phyloP scores from a whole-genome alignment of 2,113 vertebrate species.

The Tyrannus savana region DNA sequence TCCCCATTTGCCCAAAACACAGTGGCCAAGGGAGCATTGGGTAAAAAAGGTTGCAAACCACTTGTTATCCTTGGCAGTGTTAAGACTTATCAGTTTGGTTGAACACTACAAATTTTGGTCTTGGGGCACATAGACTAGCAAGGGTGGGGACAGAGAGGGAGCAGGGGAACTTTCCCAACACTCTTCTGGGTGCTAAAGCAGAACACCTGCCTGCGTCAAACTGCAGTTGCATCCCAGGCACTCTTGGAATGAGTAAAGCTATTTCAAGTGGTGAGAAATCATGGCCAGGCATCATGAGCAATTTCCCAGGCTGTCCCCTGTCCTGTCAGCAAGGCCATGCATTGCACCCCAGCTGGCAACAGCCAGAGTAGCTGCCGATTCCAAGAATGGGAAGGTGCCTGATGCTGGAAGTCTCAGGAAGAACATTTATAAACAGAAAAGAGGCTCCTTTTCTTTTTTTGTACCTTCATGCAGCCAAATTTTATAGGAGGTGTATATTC shows the following conservation, averaged over 20 bases:
- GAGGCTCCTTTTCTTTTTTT: not conserved
- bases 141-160: not conserved
- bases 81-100: constrained; percentile 2
- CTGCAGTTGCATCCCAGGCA: not conserved
- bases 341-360: rapidly evolving
- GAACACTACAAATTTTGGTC: not conserved
- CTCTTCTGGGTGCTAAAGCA: not conserved
- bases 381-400: not conserved
- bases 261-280: not conserved
- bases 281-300: rapidly evolving
- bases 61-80: not conserved
- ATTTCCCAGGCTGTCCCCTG: not conserved
- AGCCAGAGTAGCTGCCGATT: not conserved
- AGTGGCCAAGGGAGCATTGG: rapidly evolving
- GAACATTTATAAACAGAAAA: not conserved
- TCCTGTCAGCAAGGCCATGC: not conserved
- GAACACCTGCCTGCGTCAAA: constrained; percentile 7
- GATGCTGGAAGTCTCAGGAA: not conserved
- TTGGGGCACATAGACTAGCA: not conserved
- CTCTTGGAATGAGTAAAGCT: not conserved
- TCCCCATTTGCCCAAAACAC: not conserved
- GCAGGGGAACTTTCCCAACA: not conserved
- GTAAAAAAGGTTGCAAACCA: not conserved
- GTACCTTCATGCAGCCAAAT: not conserved
- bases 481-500: not conserved